Conservation (phyloP, 2,797 vertebrate genomes). For the Pipistrellus pipistrellus region DNA sequence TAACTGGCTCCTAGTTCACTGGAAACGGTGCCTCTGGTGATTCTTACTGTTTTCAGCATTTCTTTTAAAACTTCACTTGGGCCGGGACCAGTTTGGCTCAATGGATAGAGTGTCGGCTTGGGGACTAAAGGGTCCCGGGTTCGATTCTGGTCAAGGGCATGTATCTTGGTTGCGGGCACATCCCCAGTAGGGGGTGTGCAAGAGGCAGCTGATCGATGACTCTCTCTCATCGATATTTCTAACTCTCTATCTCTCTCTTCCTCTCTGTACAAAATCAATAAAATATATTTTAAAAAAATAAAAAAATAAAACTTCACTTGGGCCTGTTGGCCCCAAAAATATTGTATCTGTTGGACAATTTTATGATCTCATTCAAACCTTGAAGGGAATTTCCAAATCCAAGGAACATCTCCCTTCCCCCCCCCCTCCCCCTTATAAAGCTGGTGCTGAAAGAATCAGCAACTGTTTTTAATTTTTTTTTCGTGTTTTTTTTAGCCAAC, state of each 20-base stretch:
- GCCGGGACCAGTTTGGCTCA: no score
- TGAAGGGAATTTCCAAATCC: conserved; percentile 65
- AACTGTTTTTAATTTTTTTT: conserved; percentile 50
- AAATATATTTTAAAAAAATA: no score
- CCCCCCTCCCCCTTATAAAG: conserved; percentile 49
- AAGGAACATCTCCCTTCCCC: background rate
- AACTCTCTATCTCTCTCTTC: no score
- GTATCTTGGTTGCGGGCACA: no score
- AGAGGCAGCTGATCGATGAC: no score
- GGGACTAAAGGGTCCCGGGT: no score
- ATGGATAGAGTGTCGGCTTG: no score
- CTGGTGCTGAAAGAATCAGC: conserved; percentile 56
- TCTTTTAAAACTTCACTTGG: background rate
- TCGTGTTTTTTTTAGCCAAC: conserved; percentile 54
- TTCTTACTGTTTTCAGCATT: background rate
- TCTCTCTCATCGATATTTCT: no score
- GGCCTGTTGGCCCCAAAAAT: conserved; percentile 22
- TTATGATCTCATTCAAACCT: conserved; percentile 66
- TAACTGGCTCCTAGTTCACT: background rate
- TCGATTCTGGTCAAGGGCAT: no score
- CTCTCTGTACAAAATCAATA: no score
- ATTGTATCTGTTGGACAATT: background rate
- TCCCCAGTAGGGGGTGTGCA: no score
- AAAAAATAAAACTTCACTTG: background rate
- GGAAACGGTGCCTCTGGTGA: background rate